Percentiles rank a stretch among this genome's conserved stretches.
These are phyloP conservation scores for Caloenas nicobarica DNA, from an alignment of 2,113 vertebrate species.

Conservation along the genomic window DNA sequence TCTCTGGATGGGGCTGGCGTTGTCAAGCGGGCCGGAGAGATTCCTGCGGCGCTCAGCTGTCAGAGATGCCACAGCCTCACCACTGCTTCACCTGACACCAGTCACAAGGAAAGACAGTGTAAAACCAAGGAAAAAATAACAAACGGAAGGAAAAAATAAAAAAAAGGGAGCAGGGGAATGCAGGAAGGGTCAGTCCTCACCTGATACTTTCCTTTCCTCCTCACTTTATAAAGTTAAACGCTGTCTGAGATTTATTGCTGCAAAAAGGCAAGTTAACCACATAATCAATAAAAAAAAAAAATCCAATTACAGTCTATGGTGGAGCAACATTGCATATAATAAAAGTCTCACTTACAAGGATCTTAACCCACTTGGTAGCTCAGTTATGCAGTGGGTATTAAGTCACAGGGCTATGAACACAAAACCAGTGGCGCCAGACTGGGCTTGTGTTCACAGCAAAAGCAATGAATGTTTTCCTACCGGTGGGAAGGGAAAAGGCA, in stretches of 20 bases:
- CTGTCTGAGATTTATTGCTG: constrained; percentile 63
- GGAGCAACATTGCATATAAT: constrained; percentile 34
- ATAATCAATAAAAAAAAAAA: constrained; percentile 68
- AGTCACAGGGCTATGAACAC: not conserved
- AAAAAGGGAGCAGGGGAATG: fast-evolving
- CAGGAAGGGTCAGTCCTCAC: constrained; percentile 9
- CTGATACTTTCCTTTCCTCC: constrained; percentile 51
- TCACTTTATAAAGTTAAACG: constrained; percentile 55
- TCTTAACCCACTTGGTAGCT: not conserved
- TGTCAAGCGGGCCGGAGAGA: not conserved
- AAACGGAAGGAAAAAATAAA: not conserved
- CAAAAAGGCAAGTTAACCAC: constrained; percentile 66
- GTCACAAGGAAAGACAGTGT: not conserved
- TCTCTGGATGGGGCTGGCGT: constrained; percentile 15
- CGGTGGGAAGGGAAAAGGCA: not conserved
- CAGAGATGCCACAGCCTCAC: not conserved
- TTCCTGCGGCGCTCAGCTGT: not conserved
- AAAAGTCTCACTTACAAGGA: constrained; percentile 48
- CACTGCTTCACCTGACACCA: not conserved
- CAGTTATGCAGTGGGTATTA: not conserved
- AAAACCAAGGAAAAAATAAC: not conserved
- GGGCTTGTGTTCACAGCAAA: not conserved
- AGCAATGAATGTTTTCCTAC: not conserved
- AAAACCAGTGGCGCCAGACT: constrained; percentile 2
- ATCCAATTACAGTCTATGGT: constrained; percentile 45